A percentile compares a stretch with the other conserved stretches of the same genome.
Evolutionary conservation across 2,113 vertebrate genomes (phyloP).

Genomic region (Atherinomorus stipes): DNA sequence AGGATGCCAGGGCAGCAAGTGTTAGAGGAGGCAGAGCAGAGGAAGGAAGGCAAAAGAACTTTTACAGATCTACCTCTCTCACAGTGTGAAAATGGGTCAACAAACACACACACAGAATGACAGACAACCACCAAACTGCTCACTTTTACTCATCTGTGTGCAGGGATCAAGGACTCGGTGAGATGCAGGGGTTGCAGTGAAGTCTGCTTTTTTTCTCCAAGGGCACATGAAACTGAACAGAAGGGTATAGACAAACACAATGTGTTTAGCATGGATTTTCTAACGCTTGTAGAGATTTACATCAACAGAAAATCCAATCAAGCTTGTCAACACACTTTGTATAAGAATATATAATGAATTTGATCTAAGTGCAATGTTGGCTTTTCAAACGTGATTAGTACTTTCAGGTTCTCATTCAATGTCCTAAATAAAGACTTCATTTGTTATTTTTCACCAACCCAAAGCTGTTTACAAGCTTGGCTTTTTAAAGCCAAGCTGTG

Average conservation of each 20-base stretch:
- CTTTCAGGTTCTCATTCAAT: not conserved
- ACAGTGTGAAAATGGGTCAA: slow-evolving; percentile 73
- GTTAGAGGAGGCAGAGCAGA: slow-evolving; percentile 40
- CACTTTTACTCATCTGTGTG: slow-evolving; percentile 32
- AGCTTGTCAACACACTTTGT: slow-evolving; percentile 40
- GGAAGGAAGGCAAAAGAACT: slow-evolving; percentile 43
- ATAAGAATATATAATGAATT: slow-evolving; percentile 31
- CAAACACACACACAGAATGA: slow-evolving; percentile 36
- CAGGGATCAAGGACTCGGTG: slow-evolving; percentile 46
- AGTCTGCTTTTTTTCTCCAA: slow-evolving; percentile 36
- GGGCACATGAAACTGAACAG: slow-evolving; percentile 22
- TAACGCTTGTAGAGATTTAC: slow-evolving; percentile 19
- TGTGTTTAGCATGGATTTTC: slow-evolving; percentile 53
- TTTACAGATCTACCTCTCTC: slow-evolving; percentile 57
- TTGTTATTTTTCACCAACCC: too few species aligned
- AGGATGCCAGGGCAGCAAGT: slow-evolving; percentile 46
- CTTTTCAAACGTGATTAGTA: slow-evolving; percentile 4
- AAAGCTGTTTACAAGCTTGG: too few species aligned
- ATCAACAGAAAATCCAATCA: slow-evolving; percentile 53
- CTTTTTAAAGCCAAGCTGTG: too few species aligned
- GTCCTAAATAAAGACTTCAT: too few species aligned
- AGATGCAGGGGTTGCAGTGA: slow-evolving; percentile 27
- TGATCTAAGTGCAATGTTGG: not conserved
- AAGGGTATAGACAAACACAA: slow-evolving; percentile 39
- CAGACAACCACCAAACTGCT: slow-evolving; percentile 44